Percentiles rank a stretch among this genome's conserved stretches.
Evolutionary conservation across 1,140 invertebrate species (phyloP).

Genomic region (Bradysia coprophila): DNA sequence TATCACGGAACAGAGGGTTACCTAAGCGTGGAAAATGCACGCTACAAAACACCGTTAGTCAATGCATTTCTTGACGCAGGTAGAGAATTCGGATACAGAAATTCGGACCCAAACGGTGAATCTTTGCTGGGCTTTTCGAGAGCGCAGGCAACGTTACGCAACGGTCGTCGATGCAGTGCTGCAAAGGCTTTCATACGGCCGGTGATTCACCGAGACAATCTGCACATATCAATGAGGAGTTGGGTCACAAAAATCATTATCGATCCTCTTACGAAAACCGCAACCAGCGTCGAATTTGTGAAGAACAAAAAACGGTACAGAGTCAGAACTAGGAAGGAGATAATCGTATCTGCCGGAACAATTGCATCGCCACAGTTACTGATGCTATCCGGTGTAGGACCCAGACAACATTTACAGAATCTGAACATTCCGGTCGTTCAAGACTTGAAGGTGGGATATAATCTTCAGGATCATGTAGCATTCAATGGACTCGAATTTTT

Average conservation of each 20-base stretch:
- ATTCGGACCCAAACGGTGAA: slow-evolving; percentile 42
- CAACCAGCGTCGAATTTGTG: slow-evolving; percentile 29
- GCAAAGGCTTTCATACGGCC: slow-evolving; percentile 70
- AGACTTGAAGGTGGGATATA: slow-evolving; percentile 58
- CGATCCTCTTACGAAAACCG: slow-evolving; percentile 27
- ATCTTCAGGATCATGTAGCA: slow-evolving; percentile 61
- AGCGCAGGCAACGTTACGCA: slow-evolving; percentile 48
- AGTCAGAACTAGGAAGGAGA: slow-evolving; percentile 52
- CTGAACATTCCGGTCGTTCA: slow-evolving; percentile 31
- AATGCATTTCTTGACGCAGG: slow-evolving; percentile 46
- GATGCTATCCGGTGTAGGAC: slow-evolving; percentile 64
- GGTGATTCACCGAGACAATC: slow-evolving; percentile 42
- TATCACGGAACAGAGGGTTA: slow-evolving; percentile 47
- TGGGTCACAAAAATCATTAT: slow-evolving; percentile 53
- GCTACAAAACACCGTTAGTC: slow-evolving; percentile 37
- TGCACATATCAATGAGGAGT: slow-evolving; percentile 58
- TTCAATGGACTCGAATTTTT: slow-evolving; percentile 46
- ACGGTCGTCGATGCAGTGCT: slow-evolving; percentile 50
- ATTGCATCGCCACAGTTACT: slow-evolving; percentile 66
- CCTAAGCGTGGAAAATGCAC: slow-evolving; percentile 41
- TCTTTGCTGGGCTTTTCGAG: slow-evolving; percentile 38
- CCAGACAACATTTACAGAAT: slow-evolving; percentile 41
- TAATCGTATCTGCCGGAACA: slow-evolving; percentile 51
- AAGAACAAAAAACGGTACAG: slow-evolving; percentile 31
- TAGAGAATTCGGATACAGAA: slow-evolving; percentile 46